Evolutionary conservation across 2,888 invertebrate species (phyloP).

Genomic region (Scaptomyza cyrtandrae): DNA sequence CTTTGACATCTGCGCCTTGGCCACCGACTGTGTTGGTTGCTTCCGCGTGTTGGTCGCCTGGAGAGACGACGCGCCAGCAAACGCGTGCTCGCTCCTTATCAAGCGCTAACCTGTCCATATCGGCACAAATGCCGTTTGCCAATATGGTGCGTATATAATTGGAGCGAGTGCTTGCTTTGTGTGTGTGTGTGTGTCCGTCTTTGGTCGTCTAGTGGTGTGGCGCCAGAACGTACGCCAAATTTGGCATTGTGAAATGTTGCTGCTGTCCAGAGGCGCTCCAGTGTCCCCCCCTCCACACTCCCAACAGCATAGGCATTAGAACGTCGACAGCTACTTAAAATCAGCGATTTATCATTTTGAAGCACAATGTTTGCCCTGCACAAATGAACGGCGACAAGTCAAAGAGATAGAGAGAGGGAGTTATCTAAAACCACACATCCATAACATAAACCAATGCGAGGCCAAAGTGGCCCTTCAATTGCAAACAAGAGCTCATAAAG

Average conservation of each 20-base stretch:
- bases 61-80: slow-evolving; percentile 45
- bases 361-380: slow-evolving; percentile 61
- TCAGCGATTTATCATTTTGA: slow-evolving; percentile 70
- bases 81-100: slow-evolving; percentile 78
- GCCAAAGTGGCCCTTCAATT: slow-evolving; percentile 57
- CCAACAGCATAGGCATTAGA: slow-evolving; percentile 48
- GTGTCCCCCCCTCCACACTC: neutral
- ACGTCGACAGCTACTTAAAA: slow-evolving; percentile 71
- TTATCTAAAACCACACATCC: slow-evolving; percentile 32
- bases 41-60: slow-evolving; percentile 76
- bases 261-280: slow-evolving; percentile 36
- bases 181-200: slow-evolving; percentile 15
- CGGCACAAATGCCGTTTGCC: slow-evolving; percentile 64
- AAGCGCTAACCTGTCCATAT: slow-evolving; percentile 79
- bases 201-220: slow-evolving; percentile 60
- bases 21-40: slow-evolving; percentile 63
- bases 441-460: slow-evolving; percentile 36
- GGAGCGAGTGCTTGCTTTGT: slow-evolving; percentile 49
- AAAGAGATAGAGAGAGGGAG: neutral
- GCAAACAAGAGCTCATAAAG: slow-evolving; percentile 59
- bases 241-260: slow-evolving; percentile 74
- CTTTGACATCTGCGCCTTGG: slow-evolving; percentile 55
- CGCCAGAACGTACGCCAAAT: slow-evolving; percentile 75
- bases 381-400: slow-evolving; percentile 58
- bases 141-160: slow-evolving; percentile 64